phyloP scores from a whole-genome alignment of 1,140 invertebrate genomes.

The Dendrolimus punctatus region DNA sequence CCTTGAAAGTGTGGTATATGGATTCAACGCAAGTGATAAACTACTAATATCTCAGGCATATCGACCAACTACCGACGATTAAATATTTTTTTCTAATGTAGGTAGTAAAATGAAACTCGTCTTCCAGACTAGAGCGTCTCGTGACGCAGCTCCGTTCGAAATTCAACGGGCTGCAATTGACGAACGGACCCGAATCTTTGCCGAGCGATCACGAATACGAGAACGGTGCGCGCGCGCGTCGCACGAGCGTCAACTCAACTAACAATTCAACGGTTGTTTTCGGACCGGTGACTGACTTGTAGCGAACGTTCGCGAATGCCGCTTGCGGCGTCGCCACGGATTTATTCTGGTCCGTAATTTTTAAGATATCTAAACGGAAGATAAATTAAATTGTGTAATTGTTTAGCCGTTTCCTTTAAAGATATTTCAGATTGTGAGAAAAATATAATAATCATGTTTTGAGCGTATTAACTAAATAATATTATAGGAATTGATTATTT shows the following conservation, averaged over 20 bases:
- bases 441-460: no score
- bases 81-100: neutral
- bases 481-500: constrained; percentile 3
- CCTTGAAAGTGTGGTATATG: no score
- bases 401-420: neutral
- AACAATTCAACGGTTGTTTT: constrained; percentile 56
- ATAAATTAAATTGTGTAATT: neutral
- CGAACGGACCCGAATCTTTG: constrained; percentile 51
- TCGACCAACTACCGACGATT: no score
- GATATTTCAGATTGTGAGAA: no score
- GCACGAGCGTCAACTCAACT: constrained; percentile 45
- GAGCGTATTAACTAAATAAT: neutral
- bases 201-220: constrained; percentile 54
- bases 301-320: constrained; percentile 43
- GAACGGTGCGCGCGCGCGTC: constrained; percentile 25
- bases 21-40: no score
- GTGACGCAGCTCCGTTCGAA: constrained; percentile 67
- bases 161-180: constrained; percentile 48
- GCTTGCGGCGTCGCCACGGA: constrained; percentile 29
- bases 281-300: constrained; percentile 69
- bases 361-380: constrained; percentile 16
- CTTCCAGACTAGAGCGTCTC: constrained; percentile 63
- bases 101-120: constrained; percentile 26
- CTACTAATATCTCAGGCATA: no score
- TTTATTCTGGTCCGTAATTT: constrained; percentile 33